Percentiles rank a stretch among this genome's conserved stretches.
These are phyloP conservation scores for Cercopithecus mona DNA, from an alignment of 2,113 vertebrate genomes.

Conservation along the genomic window DNA sequence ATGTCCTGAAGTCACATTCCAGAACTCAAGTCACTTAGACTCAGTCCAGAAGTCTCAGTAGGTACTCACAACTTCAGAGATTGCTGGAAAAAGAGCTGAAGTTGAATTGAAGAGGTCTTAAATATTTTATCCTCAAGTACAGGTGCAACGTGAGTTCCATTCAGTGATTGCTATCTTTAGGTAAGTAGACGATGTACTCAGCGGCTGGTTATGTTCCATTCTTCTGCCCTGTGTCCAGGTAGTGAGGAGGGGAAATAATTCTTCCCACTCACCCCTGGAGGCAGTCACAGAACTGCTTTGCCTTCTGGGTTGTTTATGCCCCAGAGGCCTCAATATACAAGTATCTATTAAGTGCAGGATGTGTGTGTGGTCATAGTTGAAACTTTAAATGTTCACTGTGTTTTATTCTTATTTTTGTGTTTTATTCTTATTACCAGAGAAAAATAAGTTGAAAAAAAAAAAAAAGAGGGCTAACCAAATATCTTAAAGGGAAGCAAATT, in stretches of 20 bases:
- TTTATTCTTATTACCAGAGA: constrained; percentile 55
- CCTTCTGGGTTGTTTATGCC: background rate
- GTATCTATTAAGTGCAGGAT: background rate
- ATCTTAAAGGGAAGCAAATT: background rate
- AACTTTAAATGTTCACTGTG: constrained; percentile 24
- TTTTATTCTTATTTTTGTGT: constrained; percentile 50
- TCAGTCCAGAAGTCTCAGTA: background rate
- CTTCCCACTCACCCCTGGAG: background rate
- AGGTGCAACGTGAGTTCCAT: no score
- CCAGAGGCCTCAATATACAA: background rate
- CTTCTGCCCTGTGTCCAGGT: background rate
- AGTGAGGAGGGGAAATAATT: background rate
- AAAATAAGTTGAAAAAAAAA: background rate
- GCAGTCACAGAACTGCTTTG: background rate
- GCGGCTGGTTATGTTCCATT: background rate
- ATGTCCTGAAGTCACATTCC: background rate
- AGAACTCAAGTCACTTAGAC: background rate
- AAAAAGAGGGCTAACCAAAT: background rate
- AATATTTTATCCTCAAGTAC: background rate
- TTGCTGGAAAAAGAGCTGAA: background rate
- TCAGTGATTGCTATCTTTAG: background rate
- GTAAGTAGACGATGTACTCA: background rate
- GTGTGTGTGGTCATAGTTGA: background rate
- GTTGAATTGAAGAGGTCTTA: background rate
- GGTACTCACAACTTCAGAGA: background rate